Conservation (phyloP, 2,888 invertebrate genomes). For the Clusia tigrina region DNA sequence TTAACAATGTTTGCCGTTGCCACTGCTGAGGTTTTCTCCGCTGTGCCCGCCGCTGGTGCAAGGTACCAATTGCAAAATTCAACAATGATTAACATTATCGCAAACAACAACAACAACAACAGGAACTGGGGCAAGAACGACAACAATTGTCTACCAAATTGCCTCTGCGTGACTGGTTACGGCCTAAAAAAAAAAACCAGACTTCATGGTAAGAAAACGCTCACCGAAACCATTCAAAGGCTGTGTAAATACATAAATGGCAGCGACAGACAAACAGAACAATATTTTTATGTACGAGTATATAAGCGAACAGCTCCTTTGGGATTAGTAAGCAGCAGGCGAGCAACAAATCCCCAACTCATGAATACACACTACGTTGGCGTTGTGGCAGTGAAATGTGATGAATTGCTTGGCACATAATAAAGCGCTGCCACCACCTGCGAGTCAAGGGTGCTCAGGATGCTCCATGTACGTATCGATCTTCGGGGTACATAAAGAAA, state of each 20-base stretch:
- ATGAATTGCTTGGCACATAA: too few relatives aligned
- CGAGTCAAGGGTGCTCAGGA: too few relatives aligned
- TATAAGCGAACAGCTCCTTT: neutral
- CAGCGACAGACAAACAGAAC: too few relatives aligned
- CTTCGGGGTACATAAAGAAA: too few relatives aligned
- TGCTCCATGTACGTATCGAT: too few relatives aligned
- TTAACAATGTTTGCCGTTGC: slow-evolving; percentile 8
- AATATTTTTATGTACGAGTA: too few relatives aligned
- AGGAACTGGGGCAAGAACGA: neutral
- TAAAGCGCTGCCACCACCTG: too few relatives aligned
- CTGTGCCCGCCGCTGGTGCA: neutral
- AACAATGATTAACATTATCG: slow-evolving; percentile 17
- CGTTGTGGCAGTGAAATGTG: too few relatives aligned
- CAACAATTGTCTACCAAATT: slow-evolving; percentile 22
- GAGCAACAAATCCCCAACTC: neutral
- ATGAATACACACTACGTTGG: too few relatives aligned
- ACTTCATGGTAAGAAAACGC: slow-evolving; percentile 15
- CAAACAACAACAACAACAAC: slow-evolving; percentile 7
- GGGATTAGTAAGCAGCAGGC: neutral
- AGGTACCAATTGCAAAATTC: slow-evolving; percentile 23
- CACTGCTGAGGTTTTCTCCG: neutral
- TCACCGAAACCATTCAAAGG: slow-evolving; percentile 8
- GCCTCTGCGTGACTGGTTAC: too few relatives aligned
- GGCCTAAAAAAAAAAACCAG: slow-evolving; percentile 17
- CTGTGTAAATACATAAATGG: slow-evolving; percentile 1